phyloP scores from a whole-genome alignment of 2,113 vertebrate species.

The Callipepla squamata region DNA sequence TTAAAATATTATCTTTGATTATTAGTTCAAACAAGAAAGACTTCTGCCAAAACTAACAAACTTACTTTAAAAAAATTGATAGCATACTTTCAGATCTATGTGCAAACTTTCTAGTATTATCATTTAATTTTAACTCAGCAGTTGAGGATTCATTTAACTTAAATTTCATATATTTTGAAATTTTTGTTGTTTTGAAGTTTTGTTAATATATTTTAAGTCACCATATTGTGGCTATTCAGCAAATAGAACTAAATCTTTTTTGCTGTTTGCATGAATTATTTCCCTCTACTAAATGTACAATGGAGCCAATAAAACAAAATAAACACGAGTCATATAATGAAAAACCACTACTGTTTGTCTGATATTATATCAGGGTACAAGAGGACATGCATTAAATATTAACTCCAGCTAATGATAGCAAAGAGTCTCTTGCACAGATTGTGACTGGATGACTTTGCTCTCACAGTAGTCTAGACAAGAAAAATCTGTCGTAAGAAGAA shows the following conservation, averaged over 20 bases:
- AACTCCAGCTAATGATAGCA: background rate
- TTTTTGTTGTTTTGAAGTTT: background rate
- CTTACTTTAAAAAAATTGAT: background rate
- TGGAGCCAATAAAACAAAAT: conserved; percentile 2
- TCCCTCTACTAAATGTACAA: background rate
- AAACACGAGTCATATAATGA: background rate
- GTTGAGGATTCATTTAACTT: background rate
- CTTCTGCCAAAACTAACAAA: background rate
- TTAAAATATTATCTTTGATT: background rate
- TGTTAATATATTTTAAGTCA: background rate
- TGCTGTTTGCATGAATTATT: background rate
- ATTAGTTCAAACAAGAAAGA: background rate
- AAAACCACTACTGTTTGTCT: background rate
- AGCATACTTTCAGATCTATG: background rate
- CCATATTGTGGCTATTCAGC: background rate
- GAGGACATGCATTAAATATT: background rate
- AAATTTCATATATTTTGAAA: background rate
- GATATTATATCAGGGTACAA: accelerated
- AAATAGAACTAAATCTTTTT: background rate
- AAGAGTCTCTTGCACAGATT: background rate
- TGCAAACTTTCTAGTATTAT: background rate
- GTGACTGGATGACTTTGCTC: background rate
- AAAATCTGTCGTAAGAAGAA: conserved; percentile 8
- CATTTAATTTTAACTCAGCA: background rate
- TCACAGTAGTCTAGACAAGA: background rate